Percentiles rank a stretch among this genome's conserved stretches.
Conservation (phyloP, 2,888 invertebrate genomes). For the Cosmopolites sordidus region DNA sequence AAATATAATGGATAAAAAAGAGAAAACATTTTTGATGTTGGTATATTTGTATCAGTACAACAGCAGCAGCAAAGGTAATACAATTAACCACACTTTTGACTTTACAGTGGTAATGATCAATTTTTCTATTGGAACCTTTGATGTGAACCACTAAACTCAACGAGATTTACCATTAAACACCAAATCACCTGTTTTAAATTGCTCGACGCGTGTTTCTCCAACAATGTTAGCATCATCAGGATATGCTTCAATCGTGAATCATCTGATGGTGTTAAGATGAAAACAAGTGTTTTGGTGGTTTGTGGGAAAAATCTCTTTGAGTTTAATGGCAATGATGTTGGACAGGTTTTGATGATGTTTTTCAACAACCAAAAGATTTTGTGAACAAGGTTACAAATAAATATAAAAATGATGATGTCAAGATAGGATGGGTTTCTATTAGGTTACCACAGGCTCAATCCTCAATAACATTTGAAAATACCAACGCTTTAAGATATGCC, state of each 20-base stretch:
- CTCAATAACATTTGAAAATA: slow-evolving; percentile 36
- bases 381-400: slow-evolving; percentile 60
- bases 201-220: too few species aligned
- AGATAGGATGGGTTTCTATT: slow-evolving; percentile 66
- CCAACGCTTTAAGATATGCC: slow-evolving; percentile 51
- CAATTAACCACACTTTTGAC: too few species aligned
- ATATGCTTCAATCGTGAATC: too few species aligned
- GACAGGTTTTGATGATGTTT: slow-evolving; percentile 37
- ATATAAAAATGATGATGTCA: slow-evolving; percentile 64
- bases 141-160: too few species aligned
- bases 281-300: too few species aligned
- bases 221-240: too few species aligned
- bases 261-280: too few species aligned
- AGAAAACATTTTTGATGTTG: slow-evolving; percentile 73
- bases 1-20: slow-evolving; percentile 62
- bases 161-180: too few species aligned
- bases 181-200: too few species aligned
- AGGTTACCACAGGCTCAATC: slow-evolving; percentile 50
- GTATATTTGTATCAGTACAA: slow-evolving; percentile 64
- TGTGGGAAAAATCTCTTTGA: slow-evolving; percentile 54
- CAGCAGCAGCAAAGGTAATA: slow-evolving; percentile 59
- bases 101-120: too few species aligned
- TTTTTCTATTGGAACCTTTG: too few species aligned
- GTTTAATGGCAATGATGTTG: slow-evolving; percentile 1
- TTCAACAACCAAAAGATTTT: slow-evolving; percentile 56